These are phyloP conservation scores for Luidia sarsii DNA, from an alignment of 53 echinoderm and acorn worm species.

Conservation along the genomic window DNA sequence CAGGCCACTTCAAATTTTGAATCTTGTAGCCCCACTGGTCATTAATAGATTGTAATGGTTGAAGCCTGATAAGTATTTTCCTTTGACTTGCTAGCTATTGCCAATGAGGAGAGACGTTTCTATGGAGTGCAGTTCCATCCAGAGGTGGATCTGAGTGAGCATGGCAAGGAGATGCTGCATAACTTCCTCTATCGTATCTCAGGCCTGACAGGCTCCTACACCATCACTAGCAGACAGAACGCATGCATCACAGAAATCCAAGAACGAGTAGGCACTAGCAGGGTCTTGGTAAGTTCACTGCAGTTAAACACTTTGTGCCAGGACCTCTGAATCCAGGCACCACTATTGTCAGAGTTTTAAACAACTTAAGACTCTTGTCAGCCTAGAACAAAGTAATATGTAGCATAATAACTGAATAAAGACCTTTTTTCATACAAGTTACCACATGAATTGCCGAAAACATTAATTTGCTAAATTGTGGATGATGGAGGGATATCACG, in stretches of 20 bases:
- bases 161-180: constrained; percentile 84
- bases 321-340: too few species aligned
- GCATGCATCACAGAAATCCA: constrained; percentile 77
- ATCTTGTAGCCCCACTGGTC: too few species aligned
- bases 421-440: too few species aligned
- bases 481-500: too few species aligned
- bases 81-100: constrained; percentile 75
- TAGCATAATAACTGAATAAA: too few species aligned
- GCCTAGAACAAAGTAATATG: too few species aligned
- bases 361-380: neutral
- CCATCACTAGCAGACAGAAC: constrained; percentile 75
- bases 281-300: constrained; percentile 91
- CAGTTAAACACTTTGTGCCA: neutral
- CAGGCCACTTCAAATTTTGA: too few species aligned
- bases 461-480: too few species aligned
- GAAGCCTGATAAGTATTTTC: too few species aligned
- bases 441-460: too few species aligned
- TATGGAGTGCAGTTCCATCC: constrained; percentile 98
- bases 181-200: constrained; percentile 79
- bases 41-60: too few species aligned
- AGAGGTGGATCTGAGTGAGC: constrained; percentile 90
- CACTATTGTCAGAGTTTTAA: neutral
- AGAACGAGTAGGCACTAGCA: constrained; percentile 74
- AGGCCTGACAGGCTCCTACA: constrained; percentile 71
- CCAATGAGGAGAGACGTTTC: constrained; percentile 78